Conservation (phyloP, 2,797 vertebrate species). For the Danio kyathit region DNA sequence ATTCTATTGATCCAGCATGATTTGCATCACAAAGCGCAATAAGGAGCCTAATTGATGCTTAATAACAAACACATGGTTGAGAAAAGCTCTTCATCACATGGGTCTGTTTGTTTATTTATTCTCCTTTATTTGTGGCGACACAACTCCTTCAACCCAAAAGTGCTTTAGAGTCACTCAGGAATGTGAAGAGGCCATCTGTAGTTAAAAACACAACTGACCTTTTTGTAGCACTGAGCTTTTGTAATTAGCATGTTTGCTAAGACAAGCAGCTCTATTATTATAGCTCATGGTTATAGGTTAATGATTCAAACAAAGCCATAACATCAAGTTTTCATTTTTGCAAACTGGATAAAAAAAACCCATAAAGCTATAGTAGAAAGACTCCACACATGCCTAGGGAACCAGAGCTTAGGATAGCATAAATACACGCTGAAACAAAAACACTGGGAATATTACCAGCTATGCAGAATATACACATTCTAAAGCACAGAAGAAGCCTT, state of each 20-base stretch:
- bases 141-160: not conserved
- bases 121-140: conserved; percentile 2
- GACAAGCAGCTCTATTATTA: conserved; percentile 12
- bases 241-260: conserved; percentile 14
- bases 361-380: not conserved
- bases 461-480: no score
- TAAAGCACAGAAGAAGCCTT: no score
- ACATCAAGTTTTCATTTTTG: not conserved
- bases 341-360: not conserved
- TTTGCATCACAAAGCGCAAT: conserved; percentile 53
- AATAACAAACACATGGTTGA: conserved; percentile 35
- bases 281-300: not conserved
- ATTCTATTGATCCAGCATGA: conserved; percentile 52
- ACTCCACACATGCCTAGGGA: not conserved
- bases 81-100: conserved; percentile 16
- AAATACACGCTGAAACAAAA: no score
- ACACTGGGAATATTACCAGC: no score
- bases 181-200: conserved; percentile 22
- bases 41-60: conserved; percentile 45
- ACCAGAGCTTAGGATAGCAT: no score
- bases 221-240: conserved; percentile 24
- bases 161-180: conserved; percentile 18
- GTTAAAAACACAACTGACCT: not conserved
- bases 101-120: conserved; percentile 25
- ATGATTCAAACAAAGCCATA: not conserved